phyloP scores from a whole-genome alignment of 2,797 vertebrate genomes.

The Bryconaethiops microstoma region DNA sequence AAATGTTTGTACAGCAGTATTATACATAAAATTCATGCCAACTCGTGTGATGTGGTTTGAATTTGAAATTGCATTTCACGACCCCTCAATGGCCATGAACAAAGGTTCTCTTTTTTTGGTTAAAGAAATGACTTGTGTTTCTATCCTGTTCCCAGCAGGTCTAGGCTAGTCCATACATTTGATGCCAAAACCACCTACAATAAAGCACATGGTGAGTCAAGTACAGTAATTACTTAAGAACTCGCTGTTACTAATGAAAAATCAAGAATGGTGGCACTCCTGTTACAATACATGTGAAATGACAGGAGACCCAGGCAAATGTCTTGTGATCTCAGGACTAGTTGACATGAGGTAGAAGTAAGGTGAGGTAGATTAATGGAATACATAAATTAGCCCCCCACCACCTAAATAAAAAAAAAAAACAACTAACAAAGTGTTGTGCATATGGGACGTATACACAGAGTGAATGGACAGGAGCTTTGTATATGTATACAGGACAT shows the following conservation, averaged over 20 bases:
- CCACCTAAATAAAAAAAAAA: background rate
- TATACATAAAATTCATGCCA: slow-evolving; percentile 2
- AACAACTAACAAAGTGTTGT: background rate
- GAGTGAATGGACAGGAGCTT: slow-evolving; percentile 7
- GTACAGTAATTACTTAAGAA: slow-evolving; percentile 12
- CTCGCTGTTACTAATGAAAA: background rate
- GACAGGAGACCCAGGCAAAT: slow-evolving; percentile 1
- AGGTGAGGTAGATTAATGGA: slow-evolving; percentile 42
- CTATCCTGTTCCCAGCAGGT: background rate
- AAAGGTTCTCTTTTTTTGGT: background rate
- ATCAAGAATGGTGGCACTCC: background rate
- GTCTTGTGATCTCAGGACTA: slow-evolving; percentile 15
- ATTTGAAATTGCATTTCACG: background rate
- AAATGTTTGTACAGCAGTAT: slow-evolving; percentile 14
- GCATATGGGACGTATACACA: background rate
- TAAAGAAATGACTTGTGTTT: background rate
- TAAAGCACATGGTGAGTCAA: slow-evolving; percentile 12
- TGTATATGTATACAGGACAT: background rate
- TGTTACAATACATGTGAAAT: background rate
- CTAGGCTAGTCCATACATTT: background rate
- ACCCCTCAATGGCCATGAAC: background rate
- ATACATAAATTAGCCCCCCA: slow-evolving; percentile 14
- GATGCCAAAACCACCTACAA: background rate
- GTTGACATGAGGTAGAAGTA: slow-evolving; percentile 50
- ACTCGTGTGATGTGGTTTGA: background rate